Conservation (phyloP, 2,113 vertebrate species). For the Chaenocephalus aceratus region DNA sequence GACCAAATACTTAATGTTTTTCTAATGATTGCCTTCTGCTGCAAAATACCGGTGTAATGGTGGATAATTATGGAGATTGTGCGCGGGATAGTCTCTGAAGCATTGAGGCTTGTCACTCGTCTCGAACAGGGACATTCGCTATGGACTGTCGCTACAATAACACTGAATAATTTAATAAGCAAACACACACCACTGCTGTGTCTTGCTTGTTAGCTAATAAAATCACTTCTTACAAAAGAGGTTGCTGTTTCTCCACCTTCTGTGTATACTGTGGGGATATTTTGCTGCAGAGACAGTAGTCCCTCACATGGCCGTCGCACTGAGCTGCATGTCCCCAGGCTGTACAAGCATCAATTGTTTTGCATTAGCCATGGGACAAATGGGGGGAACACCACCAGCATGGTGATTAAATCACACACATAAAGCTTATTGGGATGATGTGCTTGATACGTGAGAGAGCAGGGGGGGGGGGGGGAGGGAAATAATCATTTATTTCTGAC, state of each 20-base stretch:
- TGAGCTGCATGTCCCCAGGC: conserved; percentile 30
- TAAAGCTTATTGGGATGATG: conserved; percentile 38
- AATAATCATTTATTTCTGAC: background rate
- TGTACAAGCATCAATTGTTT: conserved; percentile 41
- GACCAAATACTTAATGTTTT: conserved; percentile 50
- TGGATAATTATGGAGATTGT: conserved; percentile 73
- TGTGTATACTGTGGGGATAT: conserved; percentile 44
- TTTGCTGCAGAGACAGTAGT: background rate
- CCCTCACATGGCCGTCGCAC: conserved; percentile 5
- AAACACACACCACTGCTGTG: conserved; percentile 69
- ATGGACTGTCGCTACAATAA: conserved; percentile 63
- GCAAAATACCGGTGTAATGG: conserved; percentile 67
- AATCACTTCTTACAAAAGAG: conserved; percentile 80
- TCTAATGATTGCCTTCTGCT: conserved; percentile 63
- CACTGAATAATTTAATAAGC: conserved; percentile 80
- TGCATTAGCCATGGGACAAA: conserved; percentile 47
- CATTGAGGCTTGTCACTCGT: conserved; percentile 52
- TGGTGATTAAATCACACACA: conserved; percentile 51
- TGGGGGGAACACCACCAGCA: conserved; percentile 33
- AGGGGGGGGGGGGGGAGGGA: too few species aligned
- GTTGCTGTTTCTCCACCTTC: conserved; percentile 61
- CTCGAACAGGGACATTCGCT: conserved; percentile 27
- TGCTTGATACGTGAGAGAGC: conserved; percentile 24
- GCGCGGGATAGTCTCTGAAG: conserved; percentile 48
- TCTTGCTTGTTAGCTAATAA: conserved; percentile 82